phyloP scores from a whole-genome alignment of 1,140 invertebrate species.

The Tetramorium alpestre region DNA sequence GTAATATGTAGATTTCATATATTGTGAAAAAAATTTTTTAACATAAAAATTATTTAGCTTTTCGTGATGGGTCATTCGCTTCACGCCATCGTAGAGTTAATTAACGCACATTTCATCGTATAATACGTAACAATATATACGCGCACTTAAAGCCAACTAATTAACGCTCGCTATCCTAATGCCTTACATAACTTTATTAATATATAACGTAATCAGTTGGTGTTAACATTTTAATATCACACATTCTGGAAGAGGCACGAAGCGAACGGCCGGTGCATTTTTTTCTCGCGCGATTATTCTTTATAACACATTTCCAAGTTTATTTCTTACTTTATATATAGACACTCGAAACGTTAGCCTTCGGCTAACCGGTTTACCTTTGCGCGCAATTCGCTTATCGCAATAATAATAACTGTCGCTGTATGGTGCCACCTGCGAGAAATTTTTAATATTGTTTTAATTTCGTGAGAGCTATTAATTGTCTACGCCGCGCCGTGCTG shows the following conservation, averaged over 20 bases:
- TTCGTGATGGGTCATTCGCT: neutral
- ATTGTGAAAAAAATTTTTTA: neutral
- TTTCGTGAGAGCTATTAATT: neutral
- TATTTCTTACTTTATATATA: constrained; percentile 19
- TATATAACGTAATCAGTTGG: neutral
- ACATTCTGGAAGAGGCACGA: neutral
- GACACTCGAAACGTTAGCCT: constrained; percentile 26
- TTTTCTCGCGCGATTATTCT: neutral
- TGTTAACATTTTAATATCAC: constrained; percentile 7
- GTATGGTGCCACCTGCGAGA: neutral
- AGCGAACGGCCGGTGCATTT: neutral
- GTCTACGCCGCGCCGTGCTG: neutral
- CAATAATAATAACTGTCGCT: constrained; percentile 28
- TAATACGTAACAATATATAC: neutral
- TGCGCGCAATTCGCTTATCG: constrained; percentile 24
- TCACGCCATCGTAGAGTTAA: neutral
- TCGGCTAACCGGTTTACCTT: constrained; percentile 38
- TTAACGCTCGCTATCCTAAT: neutral
- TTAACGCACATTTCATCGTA: constrained; percentile 5
- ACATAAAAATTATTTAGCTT: neutral
- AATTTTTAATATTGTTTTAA: constrained; percentile 22
- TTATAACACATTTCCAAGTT: neutral
- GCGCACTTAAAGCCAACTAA: constrained; percentile 21
- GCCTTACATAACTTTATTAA: constrained; percentile 9
- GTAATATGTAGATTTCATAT: neutral